Evolutionary conservation across 2,113 vertebrate species (phyloP), one percentile per base, ranked within the genome.

Genomic region (Callipepla squamata): DNA sequence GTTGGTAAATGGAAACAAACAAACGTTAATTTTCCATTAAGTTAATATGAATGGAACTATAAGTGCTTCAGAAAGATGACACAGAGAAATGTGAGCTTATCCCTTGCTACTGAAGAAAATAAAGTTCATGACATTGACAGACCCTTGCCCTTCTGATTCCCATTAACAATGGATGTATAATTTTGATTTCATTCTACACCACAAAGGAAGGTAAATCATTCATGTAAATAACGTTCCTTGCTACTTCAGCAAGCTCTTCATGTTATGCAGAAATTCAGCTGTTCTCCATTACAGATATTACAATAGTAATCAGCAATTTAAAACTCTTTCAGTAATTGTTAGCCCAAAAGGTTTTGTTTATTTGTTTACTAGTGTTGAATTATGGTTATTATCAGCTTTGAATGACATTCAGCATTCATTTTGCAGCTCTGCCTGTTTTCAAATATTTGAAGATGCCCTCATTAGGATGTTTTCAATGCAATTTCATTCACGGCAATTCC

Each of bases 331-430:
- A 88, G 36, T 85, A 89, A 93, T 68, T 88, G 96, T 90, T 93
- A 94, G 82, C 80, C 93, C 87, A 53, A 95, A 95, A 96, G 90
- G 80, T 94, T 96, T 91, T 95, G 93, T 96, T 94, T 96, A 79
- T 94, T 96, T 95, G 94, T 96, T 96, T 96, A 75, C 53, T 93
- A 83, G 80, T 76, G 73, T 38, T 76, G 91, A 90, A 94, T 91
- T 74, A 95, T 79, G 82, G 76, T 90, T 92, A 92, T 96, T 95
- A 96, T 78, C 93, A 75, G 91, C 90, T 92, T 86, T 94, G 95
- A 95, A 69, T 96, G 92, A 92, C 93, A 79, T 76, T 95, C 73
- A 86, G 82, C 45, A 91, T 96, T 95, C 87, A 90, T 95, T 95
- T 61, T 72, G 62, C 82, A 91, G 85, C 75, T 74, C 90, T 83